A percentile compares a stretch with the other conserved stretches of the same genome.
These are phyloP conservation scores for Neoseiulus cucumeris DNA, from an alignment of 1,140 invertebrate species.

Conservation along the genomic window DNA sequence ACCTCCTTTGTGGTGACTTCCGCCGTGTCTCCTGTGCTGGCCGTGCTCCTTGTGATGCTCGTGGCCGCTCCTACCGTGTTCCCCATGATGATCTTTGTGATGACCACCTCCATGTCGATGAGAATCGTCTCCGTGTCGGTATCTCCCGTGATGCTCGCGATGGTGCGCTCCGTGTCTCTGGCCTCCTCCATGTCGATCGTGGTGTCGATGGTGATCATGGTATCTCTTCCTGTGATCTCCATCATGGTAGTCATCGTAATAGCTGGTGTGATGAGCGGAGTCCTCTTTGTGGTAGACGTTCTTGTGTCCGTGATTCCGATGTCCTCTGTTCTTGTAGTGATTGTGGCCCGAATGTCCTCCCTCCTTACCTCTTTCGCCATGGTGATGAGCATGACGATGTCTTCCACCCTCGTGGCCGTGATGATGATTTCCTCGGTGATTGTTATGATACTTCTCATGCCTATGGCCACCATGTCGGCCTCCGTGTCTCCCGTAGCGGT, in stretches of 20 bases:
- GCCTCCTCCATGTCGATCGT: neutral
- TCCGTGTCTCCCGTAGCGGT: slow-evolving; percentile 11
- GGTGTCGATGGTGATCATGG: slow-evolving; percentile 16
- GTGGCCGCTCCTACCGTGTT: slow-evolving; percentile 11
- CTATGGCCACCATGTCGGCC: slow-evolving; percentile 16
- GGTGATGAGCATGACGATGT: slow-evolving; percentile 15
- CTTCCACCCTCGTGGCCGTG: slow-evolving; percentile 13
- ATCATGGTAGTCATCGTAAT: slow-evolving; percentile 16
- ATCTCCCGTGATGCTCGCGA: neutral
- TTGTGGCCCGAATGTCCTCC: slow-evolving; percentile 15
- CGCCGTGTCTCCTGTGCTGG: slow-evolving; percentile 16
- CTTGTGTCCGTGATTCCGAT: slow-evolving; percentile 16
- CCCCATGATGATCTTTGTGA: slow-evolving; percentile 18
- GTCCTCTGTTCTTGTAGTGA: slow-evolving; percentile 16
- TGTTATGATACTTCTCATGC: slow-evolving; percentile 14
- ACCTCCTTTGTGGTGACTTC: slow-evolving; percentile 16
- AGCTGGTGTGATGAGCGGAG: slow-evolving; percentile 17
- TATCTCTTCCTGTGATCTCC: slow-evolving; percentile 16
- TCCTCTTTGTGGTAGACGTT: slow-evolving; percentile 21
- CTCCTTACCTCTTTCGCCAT: slow-evolving; percentile 15
- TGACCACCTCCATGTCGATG: slow-evolving; percentile 16
- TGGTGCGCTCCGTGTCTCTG: neutral
- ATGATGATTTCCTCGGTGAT: slow-evolving; percentile 17
- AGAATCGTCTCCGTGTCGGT: slow-evolving; percentile 15
- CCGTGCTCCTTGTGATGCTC: slow-evolving; percentile 18